A percentile compares a stretch with the other conserved stretches of the same genome.
Evolutionary conservation across 1,140 invertebrate species (phyloP).

Genomic region (Drosophila aff.): DNA sequence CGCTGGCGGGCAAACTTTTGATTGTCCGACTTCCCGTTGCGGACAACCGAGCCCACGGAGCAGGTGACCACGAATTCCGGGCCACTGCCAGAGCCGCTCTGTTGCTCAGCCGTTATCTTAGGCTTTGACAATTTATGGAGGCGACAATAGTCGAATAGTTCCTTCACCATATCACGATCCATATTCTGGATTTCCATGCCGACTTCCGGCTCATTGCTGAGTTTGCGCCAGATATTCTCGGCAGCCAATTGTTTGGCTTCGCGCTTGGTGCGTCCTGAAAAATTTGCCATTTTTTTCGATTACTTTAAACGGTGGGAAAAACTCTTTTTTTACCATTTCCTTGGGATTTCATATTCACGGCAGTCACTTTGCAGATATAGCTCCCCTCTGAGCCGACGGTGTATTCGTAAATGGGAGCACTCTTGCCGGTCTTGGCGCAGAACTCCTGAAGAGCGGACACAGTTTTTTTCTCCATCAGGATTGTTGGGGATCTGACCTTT

Average conservation of each 20-base stretch:
- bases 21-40: conserved; percentile 73
- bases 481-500: not conserved
- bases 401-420: conserved; percentile 56
- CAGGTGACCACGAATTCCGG: conserved; percentile 71
- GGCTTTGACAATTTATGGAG: conserved; percentile 69
- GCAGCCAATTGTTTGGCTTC: conserved; percentile 77
- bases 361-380: conserved; percentile 57
- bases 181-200: conserved; percentile 9
- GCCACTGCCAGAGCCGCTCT: conserved; percentile 55
- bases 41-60: conserved; percentile 64
- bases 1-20: conserved; percentile 78
- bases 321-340: conserved; percentile 52
- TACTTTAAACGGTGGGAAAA: not conserved
- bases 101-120: conserved; percentile 67
- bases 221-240: conserved; percentile 51
- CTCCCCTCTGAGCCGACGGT: conserved; percentile 55
- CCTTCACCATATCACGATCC: conserved; percentile 69
- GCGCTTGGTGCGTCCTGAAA: conserved; percentile 65
- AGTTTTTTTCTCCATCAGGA: conserved; percentile 61
- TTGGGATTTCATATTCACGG: conserved; percentile 44
- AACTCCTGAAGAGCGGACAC: conserved; percentile 75
- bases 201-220: conserved; percentile 6
- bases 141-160: conserved; percentile 69
- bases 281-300: not conserved
- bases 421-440: conserved; percentile 63